phyloP scores from a whole-genome alignment of 1,140 invertebrate genomes.

The Drosophila arizonae region DNA sequence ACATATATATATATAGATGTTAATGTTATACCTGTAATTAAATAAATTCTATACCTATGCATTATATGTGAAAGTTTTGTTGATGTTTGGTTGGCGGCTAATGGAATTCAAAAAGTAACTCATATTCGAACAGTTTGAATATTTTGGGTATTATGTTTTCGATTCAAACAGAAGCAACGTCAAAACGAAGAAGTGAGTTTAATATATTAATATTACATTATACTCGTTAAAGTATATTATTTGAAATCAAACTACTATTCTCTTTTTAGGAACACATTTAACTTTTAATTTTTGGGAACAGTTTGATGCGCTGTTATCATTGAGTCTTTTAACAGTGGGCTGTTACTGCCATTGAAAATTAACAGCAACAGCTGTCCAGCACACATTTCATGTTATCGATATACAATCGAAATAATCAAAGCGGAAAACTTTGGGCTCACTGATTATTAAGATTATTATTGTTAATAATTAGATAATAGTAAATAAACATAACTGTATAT shows the following conservation, averaged over 20 bases:
- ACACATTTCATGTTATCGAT: constrained; percentile 3
- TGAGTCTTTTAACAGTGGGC: background rate
- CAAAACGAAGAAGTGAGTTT: too few relatives aligned
- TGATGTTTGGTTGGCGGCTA: background rate
- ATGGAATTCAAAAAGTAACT: background rate
- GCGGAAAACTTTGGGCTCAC: background rate
- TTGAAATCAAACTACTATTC: too few relatives aligned
- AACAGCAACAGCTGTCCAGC: background rate
- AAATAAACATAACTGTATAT: background rate
- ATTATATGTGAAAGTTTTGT: constrained; percentile 37
- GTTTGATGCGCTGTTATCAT: too few relatives aligned
- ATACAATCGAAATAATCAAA: constrained; percentile 18
- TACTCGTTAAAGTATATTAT: too few relatives aligned
- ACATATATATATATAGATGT: constrained; percentile 73
- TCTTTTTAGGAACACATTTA: background rate
- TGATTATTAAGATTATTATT: constrained; percentile 14
- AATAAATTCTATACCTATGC: constrained; percentile 80
- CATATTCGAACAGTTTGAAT: too few relatives aligned
- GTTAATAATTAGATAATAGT: constrained; percentile 7
- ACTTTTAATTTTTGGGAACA: background rate
- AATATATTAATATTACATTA: too few relatives aligned
- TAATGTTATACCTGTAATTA: constrained; percentile 80
- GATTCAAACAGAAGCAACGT: too few relatives aligned
- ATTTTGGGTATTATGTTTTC: too few relatives aligned
- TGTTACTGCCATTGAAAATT: constrained; percentile 2